Percentiles rank a stretch among this genome's conserved stretches.
These are phyloP conservation scores for Euplagia quadripunctaria DNA, from an alignment of 2,888 invertebrate species.

Conservation along the genomic window DNA sequence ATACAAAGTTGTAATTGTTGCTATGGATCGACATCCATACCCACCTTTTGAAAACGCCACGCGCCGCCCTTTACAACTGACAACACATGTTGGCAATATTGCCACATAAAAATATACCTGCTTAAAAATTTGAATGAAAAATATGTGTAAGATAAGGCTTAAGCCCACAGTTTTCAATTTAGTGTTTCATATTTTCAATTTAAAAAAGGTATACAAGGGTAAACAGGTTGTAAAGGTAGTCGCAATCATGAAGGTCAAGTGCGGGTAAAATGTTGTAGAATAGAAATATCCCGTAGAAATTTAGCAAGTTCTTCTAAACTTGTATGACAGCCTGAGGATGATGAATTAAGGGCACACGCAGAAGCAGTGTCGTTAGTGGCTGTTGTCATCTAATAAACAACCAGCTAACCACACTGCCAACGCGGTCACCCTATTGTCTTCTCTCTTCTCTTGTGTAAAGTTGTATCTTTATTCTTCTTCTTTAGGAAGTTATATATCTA, in stretches of 20 bases:
- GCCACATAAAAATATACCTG: not conserved
- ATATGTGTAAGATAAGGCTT: no score
- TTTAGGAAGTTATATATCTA: constrained; percentile 4
- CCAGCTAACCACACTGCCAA: constrained; percentile 99
- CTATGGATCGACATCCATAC: not conserved
- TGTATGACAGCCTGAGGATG: constrained; percentile 32
- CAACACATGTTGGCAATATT: not conserved
- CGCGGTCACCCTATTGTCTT: constrained; percentile 86
- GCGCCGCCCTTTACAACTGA: not conserved
- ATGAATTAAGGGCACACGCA: constrained; percentile 88
- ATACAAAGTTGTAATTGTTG: not conserved
- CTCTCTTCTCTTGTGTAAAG: constrained; percentile 35
- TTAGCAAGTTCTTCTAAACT: not conserved
- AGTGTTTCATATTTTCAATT: not conserved
- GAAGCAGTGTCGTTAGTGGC: constrained; percentile 98
- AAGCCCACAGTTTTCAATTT: no score
- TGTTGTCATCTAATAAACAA: constrained; percentile 94
- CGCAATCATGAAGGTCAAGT: not conserved
- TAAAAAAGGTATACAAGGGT: not conserved
- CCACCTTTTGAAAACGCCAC: not conserved
- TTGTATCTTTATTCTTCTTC: constrained; percentile 25
- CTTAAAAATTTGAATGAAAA: no score
- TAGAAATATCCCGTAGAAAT: not conserved
- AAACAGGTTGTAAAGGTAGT: not conserved
- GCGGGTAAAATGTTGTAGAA: not conserved